Evolutionary conservation across 2,113 vertebrate genomes (phyloP), one percentile per base, ranked within the genome.

Genomic region (Eulemur macaco): DNA sequence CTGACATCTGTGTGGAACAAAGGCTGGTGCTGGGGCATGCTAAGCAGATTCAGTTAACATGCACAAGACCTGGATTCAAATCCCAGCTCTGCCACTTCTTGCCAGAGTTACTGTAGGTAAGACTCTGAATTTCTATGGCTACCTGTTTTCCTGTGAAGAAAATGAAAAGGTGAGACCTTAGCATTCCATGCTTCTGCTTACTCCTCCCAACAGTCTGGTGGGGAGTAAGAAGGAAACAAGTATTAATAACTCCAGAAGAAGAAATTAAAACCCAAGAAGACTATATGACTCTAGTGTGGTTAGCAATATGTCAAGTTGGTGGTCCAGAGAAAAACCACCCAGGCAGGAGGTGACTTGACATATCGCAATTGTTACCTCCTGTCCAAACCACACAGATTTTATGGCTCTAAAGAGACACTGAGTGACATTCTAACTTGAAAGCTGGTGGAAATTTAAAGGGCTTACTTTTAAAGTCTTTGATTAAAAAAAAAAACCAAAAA

Each of bases 231-330:
- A 82, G 8, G 10, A 18, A 66, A 18, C 15, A n/a, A 42, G 25
- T 34, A 31, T 34, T 66, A 39, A 29, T 50, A 78, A 64, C 31
- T 27, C 68, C 6, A 13, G 82, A 94, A 85, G 76, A 82, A 92
- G 63, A 91, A 73, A 97, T 56, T 45, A 66, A 96, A 92, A 94
- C 60, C 37, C 12, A 94, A 74, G 39, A 85, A 74, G 77, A 37
- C n/a, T 9, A 10, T 1, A 8, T 58, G 91, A 95, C 56, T 89
- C 0, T 0, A 23, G 1, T 27, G 69, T 89, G 92, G 92, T 82
- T 96, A 95, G 83, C 31, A 85, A 63, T 11, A 13, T 34, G 89
- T 89, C 25, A 84, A 37, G 64, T 66, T 56, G 83, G 64, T 76
- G 74, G 63, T 42, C 63, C 5, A 0, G 50, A 95, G 74, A 47